phyloP scores from a whole-genome alignment of 2,888 invertebrate genomes.

The Julus scanicus region DNA sequence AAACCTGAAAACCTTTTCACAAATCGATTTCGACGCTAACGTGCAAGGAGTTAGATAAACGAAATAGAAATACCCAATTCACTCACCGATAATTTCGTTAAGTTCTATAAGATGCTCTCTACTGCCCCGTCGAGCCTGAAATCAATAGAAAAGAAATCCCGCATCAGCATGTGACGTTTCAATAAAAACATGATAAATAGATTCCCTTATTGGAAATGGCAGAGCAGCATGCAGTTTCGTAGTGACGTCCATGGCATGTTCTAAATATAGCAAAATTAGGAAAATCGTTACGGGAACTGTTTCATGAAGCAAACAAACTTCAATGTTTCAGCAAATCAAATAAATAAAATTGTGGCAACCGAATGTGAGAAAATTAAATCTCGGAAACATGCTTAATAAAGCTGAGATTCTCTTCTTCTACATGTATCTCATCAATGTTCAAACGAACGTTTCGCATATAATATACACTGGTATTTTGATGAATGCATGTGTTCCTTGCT shows the following conservation, averaged over 20 bases:
- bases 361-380: too few relatives aligned
- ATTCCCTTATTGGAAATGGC: not conserved
- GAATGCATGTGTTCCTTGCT: too few relatives aligned
- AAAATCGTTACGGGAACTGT: not conserved
- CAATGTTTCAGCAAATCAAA: not conserved
- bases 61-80: slow-evolving; percentile 37
- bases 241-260: not conserved
- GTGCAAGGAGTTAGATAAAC: not conserved
- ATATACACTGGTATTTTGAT: too few relatives aligned
- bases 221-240: not conserved
- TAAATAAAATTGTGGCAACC: not conserved
- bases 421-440: too few relatives aligned
- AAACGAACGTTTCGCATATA: too few relatives aligned
- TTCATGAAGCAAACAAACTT: not conserved
- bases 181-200: slow-evolving; percentile 26
- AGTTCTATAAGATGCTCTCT: slow-evolving; percentile 51
- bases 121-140: slow-evolving; percentile 30
- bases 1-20: not conserved
- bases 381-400: too few relatives aligned
- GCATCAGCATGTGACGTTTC: slow-evolving; percentile 11
- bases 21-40: not conserved
- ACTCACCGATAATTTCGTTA: slow-evolving; percentile 51
- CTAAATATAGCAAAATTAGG: slow-evolving; percentile 33
- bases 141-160: slow-evolving; percentile 25
- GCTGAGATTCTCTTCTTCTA: too few relatives aligned